Percentiles rank a stretch among this genome's conserved stretches.
Conservation (phyloP, 2,888 invertebrate genomes). For the Microctonus hyperodae region DNA sequence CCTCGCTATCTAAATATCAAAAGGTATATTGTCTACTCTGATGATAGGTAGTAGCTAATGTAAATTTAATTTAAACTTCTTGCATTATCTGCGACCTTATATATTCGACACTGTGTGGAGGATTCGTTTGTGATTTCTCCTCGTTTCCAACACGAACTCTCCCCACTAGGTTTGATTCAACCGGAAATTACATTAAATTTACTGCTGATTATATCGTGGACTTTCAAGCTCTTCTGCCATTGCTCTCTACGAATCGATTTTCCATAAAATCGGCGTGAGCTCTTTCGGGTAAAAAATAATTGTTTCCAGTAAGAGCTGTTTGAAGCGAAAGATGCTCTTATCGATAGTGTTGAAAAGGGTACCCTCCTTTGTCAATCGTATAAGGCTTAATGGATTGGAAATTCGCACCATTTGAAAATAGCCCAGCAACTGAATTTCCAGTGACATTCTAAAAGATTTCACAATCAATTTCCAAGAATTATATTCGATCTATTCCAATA, state of each 20-base stretch:
- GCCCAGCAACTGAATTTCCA: slow-evolving; percentile 26
- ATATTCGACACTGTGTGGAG: neutral
- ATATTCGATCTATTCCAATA: slow-evolving; percentile 13
- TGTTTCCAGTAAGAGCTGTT: slow-evolving; percentile 37
- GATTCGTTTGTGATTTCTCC: slow-evolving; percentile 23
- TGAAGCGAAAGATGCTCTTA: slow-evolving; percentile 36
- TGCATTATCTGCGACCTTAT: slow-evolving; percentile 40
- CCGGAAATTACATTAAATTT: slow-evolving; percentile 50
- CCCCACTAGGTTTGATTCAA: slow-evolving; percentile 43
- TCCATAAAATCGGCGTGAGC: slow-evolving; percentile 44
- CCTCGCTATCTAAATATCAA: slow-evolving; percentile 32
- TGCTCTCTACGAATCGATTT: slow-evolving; percentile 42
- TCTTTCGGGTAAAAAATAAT: slow-evolving; percentile 44
- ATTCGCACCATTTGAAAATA: slow-evolving; percentile 31
- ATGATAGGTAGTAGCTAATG: slow-evolving; percentile 37
- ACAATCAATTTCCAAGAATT: neutral
- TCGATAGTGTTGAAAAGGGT: slow-evolving; percentile 37
- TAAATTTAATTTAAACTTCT: slow-evolving; percentile 45
- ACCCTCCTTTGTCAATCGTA: slow-evolving; percentile 36
- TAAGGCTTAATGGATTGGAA: slow-evolving; percentile 41
- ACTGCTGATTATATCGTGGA: slow-evolving; percentile 49
- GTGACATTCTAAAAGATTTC: slow-evolving; percentile 9
- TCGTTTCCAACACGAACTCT: slow-evolving; percentile 33
- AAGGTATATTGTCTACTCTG: slow-evolving; percentile 25
- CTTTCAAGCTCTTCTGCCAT: slow-evolving; percentile 36